Base-by-base conservation (phyloP, 2,797 vertebrate genomes). In the Xenopus petersii region DNA sequence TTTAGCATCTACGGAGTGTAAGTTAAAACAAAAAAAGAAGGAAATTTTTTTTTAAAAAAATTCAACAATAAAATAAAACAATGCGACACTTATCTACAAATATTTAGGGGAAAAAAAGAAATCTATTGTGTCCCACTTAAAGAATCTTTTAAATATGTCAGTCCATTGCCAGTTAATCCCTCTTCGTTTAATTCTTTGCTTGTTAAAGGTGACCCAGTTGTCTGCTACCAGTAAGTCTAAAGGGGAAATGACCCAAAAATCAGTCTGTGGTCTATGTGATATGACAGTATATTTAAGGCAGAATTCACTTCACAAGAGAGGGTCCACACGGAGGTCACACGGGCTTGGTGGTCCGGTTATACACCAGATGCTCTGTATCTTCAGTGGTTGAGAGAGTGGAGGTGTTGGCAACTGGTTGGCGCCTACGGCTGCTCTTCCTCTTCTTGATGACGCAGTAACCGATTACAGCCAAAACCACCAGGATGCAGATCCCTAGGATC, bases 281-380 rank as follows among this genome's bases (percentile, higher is more conserved):
- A 10, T 47, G n/a, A 30, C 70, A 30, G 26, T 30, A 30, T 30
- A 30, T 30, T 30, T 30, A 30, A 30, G 26, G 26, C 26, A 51
- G 15, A 51, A 51, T 51, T 51, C 15, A 51, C 3, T 51, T 51
- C 49, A 12, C 49, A 15, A n/a, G 10, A 15, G 42, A 56, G 9
- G 10, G 60, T 30, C 21, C 58, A 67, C 56, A 73, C 75, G 12
- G 48, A 21, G 71, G 70, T 98, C 94, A 98, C 81, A 97, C 91
- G 80, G 96, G 95, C 77, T 93, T 96, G 80, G 95, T 98, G 64
- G 94, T 92, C 83, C 83, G 93, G 83, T 94, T 95, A 84, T 96
- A 98, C 76, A 98, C 96, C 62, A 96, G 88, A 64, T 85, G 93
- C 68, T 97, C 94, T 0, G 89, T 93, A 89, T 97, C 93, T 79